These are phyloP conservation scores for Yasuhikotakia modesta DNA, from an alignment of 2,797 vertebrate genomes.

Conservation along the genomic window DNA sequence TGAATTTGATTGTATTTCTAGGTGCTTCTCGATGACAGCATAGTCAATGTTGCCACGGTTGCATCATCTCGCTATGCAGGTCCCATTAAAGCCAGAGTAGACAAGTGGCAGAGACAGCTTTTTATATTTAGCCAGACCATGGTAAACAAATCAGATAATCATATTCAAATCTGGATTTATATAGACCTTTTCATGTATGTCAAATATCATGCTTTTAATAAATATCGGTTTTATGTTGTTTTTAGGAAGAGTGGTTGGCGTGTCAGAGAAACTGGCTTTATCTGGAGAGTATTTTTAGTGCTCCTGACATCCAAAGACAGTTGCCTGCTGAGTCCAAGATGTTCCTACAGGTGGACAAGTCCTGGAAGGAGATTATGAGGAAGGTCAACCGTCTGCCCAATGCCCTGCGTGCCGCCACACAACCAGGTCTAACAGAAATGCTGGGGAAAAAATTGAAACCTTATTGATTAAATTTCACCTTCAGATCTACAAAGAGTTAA, in stretches of 20 bases:
- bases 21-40: constrained; percentile 85
- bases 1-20: constrained; percentile 65
- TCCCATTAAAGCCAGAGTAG: constrained; percentile 79
- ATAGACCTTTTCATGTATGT: too few relatives aligned
- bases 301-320: constrained; percentile 83
- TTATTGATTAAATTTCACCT: background rate
- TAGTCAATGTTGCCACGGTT: constrained; percentile 80
- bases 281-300: constrained; percentile 85
- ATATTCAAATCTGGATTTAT: background rate
- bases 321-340: constrained; percentile 84
- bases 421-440: constrained; percentile 71
- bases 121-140: constrained; percentile 84
- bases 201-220: background rate
- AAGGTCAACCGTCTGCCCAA: constrained; percentile 81
- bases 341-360: constrained; percentile 86
- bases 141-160: constrained; percentile 67
- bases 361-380: constrained; percentile 86
- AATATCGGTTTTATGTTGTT: background rate
- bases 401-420: constrained; percentile 78
- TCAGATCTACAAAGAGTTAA: background rate
- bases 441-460: background rate
- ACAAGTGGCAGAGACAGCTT: constrained; percentile 80
- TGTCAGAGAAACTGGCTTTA: constrained; percentile 88
- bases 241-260: constrained; percentile 82
- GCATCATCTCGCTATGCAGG: constrained; percentile 83